Evolutionary conservation across 1,140 invertebrate genomes (phyloP).

Genomic region (Drosophila hydei): DNA sequence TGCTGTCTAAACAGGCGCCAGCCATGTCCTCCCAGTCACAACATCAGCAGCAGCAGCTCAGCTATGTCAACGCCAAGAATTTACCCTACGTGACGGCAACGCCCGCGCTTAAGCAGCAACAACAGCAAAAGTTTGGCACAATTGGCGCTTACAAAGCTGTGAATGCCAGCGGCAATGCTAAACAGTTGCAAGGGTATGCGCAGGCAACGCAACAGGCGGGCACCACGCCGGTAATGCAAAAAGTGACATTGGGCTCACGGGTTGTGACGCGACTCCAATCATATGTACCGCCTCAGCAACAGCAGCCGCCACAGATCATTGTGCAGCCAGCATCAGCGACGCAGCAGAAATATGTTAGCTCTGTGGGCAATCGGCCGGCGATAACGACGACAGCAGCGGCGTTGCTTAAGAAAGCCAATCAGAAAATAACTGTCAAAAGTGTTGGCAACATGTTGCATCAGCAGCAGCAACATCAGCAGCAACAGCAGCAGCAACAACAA

Average conservation of each 20-base stretch:
- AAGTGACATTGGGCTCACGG: constrained; percentile 64
- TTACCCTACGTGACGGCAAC: constrained; percentile 70
- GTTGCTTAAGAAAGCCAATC: constrained; percentile 64
- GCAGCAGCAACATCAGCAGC: constrained; percentile 48
- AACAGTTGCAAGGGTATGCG: constrained; percentile 47
- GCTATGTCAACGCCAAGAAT: constrained; percentile 68
- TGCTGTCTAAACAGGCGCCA: constrained; percentile 73
- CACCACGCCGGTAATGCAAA: constrained; percentile 53
- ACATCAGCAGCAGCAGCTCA: constrained; percentile 65
- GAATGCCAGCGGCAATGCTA: constrained; percentile 25
- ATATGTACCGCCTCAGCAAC: constrained; percentile 54
- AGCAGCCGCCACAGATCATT: constrained; percentile 64
- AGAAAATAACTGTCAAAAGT: constrained; percentile 69
- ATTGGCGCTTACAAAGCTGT: constrained; percentile 58
- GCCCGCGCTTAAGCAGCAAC: constrained; percentile 57
- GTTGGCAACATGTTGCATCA: constrained; percentile 64
- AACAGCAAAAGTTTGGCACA: constrained; percentile 66
- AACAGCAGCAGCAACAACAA: constrained; percentile 53
- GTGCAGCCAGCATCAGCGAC: constrained; percentile 53
- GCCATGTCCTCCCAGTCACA: constrained; percentile 33
- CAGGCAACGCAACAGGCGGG: constrained; percentile 36
- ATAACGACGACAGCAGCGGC: constrained; percentile 44
- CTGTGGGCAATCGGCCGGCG: constrained; percentile 31
- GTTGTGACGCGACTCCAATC: constrained; percentile 63
- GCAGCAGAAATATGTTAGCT: constrained; percentile 70